Evolutionary conservation across 2,888 invertebrate genomes (phyloP).

Genomic region (Apamea anceps): DNA sequence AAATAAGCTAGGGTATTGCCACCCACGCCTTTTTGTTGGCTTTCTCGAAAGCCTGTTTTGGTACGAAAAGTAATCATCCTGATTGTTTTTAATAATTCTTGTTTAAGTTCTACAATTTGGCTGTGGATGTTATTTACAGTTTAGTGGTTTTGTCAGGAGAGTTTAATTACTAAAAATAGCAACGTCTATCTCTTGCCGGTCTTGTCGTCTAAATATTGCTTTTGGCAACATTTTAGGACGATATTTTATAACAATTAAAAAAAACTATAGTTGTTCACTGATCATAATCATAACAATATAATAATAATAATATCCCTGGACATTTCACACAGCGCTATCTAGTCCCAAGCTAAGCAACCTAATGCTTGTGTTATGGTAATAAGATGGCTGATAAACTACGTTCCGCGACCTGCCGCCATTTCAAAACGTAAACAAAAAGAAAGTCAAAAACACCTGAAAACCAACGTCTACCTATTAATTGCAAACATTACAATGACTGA

Average conservation of each 20-base stretch:
- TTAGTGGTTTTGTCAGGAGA: neutral
- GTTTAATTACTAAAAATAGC: neutral
- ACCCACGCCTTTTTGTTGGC: too few species aligned
- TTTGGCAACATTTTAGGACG: neutral
- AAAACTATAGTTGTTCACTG: neutral
- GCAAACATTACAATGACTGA: neutral
- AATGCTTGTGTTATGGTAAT: too few species aligned
- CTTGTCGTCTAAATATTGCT: neutral
- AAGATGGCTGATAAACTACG: too few species aligned
- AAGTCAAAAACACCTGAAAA: neutral
- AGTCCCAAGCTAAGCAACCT: too few species aligned
- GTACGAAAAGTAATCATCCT: neutral
- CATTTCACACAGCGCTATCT: too few species aligned
- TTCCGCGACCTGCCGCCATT: neutral
- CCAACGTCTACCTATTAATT: neutral
- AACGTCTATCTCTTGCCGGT: neutral
- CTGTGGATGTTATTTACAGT: neutral
- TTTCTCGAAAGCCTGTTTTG: too few species aligned
- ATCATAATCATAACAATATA: neutral
- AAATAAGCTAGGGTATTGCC: slow-evolving; percentile 2
- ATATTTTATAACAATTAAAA: neutral
- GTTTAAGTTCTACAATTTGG: neutral
- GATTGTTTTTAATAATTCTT: neutral
- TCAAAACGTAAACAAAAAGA: neutral
- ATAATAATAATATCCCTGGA: too few species aligned